These are phyloP conservation scores for Beaufortia kweichowensis DNA, from an alignment of 2,113 vertebrate genomes.

Conservation along the genomic window DNA sequence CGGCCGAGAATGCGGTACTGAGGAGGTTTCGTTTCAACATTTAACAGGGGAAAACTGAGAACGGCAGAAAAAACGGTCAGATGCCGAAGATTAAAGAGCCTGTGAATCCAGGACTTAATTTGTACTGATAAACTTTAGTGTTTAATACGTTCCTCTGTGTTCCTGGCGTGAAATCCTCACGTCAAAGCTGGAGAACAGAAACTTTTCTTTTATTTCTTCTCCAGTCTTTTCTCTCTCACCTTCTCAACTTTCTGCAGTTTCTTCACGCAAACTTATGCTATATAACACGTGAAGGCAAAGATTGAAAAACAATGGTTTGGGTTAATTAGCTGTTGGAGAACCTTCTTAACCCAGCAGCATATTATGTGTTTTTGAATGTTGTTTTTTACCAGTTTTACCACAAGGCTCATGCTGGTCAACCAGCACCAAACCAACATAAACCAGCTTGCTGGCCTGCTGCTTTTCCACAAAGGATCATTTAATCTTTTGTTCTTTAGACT, in stretches of 20 bases:
- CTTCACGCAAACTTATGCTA: slow-evolving; percentile 1
- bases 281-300: slow-evolving; percentile 34
- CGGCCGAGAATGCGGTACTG: slow-evolving; percentile 85
- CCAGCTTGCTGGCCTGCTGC: too few relatives aligned
- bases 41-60: slow-evolving; percentile 62
- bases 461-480: too few relatives aligned
- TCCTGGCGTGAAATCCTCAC: slow-evolving; percentile 85
- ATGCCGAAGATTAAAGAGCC: slow-evolving; percentile 99
- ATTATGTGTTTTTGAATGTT: too few relatives aligned
- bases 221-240: background rate
- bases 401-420: too few relatives aligned
- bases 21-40: slow-evolving; percentile 79
- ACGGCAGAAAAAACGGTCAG: slow-evolving; percentile 78
- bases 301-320: background rate
- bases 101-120: slow-evolving; percentile 93
- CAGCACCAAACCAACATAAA: too few relatives aligned
- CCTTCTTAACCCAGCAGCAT: too few relatives aligned
- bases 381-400: too few relatives aligned
- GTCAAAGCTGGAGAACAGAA: slow-evolving; percentile 60
- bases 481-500: too few relatives aligned
- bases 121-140: slow-evolving; percentile 97
- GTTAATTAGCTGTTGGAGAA: too few relatives aligned
- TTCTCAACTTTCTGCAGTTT: slow-evolving; percentile 60
- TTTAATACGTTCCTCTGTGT: slow-evolving; percentile 98
- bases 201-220: slow-evolving; percentile 51